Base-by-base conservation (phyloP, 2,113 vertebrate genomes). In the Columbina picui region DNA sequence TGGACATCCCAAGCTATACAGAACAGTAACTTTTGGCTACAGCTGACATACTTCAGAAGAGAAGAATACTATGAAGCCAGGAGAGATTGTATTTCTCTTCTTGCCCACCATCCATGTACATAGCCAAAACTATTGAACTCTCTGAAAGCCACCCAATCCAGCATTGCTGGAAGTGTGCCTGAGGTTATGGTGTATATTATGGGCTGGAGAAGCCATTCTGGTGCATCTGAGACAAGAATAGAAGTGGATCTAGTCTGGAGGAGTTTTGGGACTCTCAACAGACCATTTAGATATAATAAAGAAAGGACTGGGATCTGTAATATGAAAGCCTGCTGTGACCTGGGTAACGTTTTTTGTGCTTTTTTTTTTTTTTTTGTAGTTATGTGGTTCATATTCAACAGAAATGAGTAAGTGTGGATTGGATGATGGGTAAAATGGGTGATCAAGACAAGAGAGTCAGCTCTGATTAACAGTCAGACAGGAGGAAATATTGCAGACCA, bases 131-230 rank as follows among this genome's bases (percentile, higher is more conserved):
- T 21, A 9, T 12, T 23, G 39, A 20, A 19, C 0, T 16, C 5
- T 47, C 45, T 65, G 6, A 85, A 30, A 13, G n/a, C 27, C 52
- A 19, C 10, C 20, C 22, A 26, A 45, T 43, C 17, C 36, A 65
- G 19, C 20, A 39, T 17, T 52, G 4, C 17, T 45, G 57, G 53
- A 49, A 19, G 5, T 34, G 5, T 23, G 18, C 27, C 30, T 2
- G 1, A 17, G 12, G 8, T 3, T n/a, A 9, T 9, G 0, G 2
- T 41, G 29, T 11, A 6, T 2, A 6, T 0, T 39, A 21, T 36
- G 36, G 12, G 27, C 38, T 68, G 47, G 61, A 75, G 34, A 79
- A 79, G 41, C 8, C 27, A 7, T 2, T 77, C 26, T 78, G 11
- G 12, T 36, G 12, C 47, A 38, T 5, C n/a, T 10, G 10, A 70